These are phyloP conservation scores for Apoderus coryli DNA, from an alignment of 2,888 invertebrate species.

Conservation along the genomic window DNA sequence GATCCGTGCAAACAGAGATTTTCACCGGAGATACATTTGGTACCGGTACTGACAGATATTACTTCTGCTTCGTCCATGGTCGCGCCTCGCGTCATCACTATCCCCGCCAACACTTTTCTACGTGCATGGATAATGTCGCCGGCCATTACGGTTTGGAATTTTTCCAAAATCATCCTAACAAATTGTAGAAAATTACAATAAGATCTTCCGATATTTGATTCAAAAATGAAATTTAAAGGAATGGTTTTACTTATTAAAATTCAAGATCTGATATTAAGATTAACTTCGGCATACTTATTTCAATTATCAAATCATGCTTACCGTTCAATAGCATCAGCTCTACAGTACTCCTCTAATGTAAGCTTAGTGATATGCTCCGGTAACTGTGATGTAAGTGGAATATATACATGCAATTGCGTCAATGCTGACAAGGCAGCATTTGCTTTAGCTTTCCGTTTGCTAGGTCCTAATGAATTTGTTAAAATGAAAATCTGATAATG, in stretches of 20 bases:
- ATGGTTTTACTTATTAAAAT: no score
- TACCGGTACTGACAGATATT: constrained; percentile 75
- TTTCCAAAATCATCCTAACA: no score
- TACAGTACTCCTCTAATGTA: constrained; percentile 42
- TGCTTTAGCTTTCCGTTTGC: constrained; percentile 83
- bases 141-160: constrained; percentile 57
- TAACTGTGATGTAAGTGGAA: constrained; percentile 6
- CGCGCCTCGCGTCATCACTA: constrained; percentile 65
- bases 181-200: no score
- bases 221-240: no score
- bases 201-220: no score
- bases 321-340: constrained; percentile 62
- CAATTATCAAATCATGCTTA: no score
- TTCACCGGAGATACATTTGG: constrained; percentile 90
- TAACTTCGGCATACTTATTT: no score
- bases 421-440: constrained; percentile 77
- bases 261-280: no score
- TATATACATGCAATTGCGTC: constrained; percentile 33
- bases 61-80: constrained; percentile 37
- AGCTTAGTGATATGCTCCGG: constrained; percentile 14
- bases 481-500: no score
- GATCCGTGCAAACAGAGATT: constrained; percentile 78
- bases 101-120: constrained; percentile 89
- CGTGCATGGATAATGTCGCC: constrained; percentile 60
- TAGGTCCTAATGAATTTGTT: no score